Base-by-base conservation (phyloP, 1,140 invertebrate species). In the Nomia melanderi region DNA sequence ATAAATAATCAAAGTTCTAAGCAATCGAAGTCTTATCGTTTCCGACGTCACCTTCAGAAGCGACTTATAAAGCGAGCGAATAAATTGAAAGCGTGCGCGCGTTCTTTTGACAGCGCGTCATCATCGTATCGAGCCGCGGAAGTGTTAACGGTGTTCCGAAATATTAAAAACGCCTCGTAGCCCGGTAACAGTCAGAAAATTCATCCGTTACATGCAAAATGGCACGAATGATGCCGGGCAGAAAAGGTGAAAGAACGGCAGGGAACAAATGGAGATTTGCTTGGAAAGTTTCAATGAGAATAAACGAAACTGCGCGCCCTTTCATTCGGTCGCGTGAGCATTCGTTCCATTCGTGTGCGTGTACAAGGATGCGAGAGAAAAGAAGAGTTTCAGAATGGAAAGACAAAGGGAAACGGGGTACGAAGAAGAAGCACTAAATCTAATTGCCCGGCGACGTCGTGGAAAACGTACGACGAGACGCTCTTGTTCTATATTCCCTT, bases 371-470 rank as follows among this genome's bases (percentile, higher is more conserved):
- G 57, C 44, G 73, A 77, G 47, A 79, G 72, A 70, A 65, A 57
- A 56, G 78, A 54, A 36, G 62, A 77, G 57, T 39, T 41, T 31
- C 65, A 69, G 65, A 74, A 78, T 73, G 60, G 65, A 69, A 39
- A 70, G 71, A 79, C 77, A 60, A 81, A 63, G 74, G 77, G 31
- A 56, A 57, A 65, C 33, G 69, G 69, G 44, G 76, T 56, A 77
- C 67, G 75, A 77, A 57, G 41, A 77, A 70, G 75, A 77, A 70
- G 75, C 75, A 77, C 75, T 77, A 77, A 77, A 77, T 77, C 75
- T 77, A 77, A 77, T 77, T 77, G 75, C 75, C 75, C 67, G 67
- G 27, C 75, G 75, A 77, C 67, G 67, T 70, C 56, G 75, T 54
- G 54, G 65, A 63, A 69, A 77, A 70, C 44, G 59, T 17, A 63